Evolutionary conservation across 2,888 invertebrate species (phyloP), one percentile per base, ranked within the genome.

Genomic region (Eurytoma californica): DNA sequence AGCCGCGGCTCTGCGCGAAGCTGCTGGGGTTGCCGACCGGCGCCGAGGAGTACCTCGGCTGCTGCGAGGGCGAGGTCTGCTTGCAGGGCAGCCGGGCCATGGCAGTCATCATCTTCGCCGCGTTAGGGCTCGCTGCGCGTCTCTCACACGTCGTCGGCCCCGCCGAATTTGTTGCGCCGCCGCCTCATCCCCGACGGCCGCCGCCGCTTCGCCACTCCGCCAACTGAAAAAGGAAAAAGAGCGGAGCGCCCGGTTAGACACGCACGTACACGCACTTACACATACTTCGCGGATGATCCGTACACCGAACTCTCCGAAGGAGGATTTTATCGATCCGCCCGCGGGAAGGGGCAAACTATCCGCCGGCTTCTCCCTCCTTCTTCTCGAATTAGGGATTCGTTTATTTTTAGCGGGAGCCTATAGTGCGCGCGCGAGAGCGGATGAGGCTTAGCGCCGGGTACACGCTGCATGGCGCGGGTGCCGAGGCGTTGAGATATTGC

Each of bases 31-130:
- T 60, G 72, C 49, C 58, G n/a, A 28, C 53, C 80, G 72, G 1
- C 55, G 14, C 68, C 53, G 49, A 47, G 65, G 72, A 20, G 24
- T 68, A 70, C 28, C 65, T 69, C 57, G 68, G 65, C 86, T 86
- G 82, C 84, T 85, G 78, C 69, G 86, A 86, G 83, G 88, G 86
- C 80, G 85, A 86, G 81, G 85, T 86, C 83, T 89, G 88, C 85
- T 90, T 90, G 84, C 89, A 90, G 82, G 90, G 89, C 84, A 90
- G 86, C 85, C 90, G 87, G 72, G 90, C 90, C 90, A 90, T 90
- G 83, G 90, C 87, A 84, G 90, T 89, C 89, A 87, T 90, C 90
- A 90, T 90, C 83, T 82, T 82, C 7, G 20, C n/a, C 12, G 18
- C 28, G 24, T 16, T 63, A n/a, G 16, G 28, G 20, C 72, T 72